Percentiles rank a stretch among this genome's conserved stretches.
phyloP scores from a whole-genome alignment of 1,140 invertebrate species.

The Plutomurus gul region DNA sequence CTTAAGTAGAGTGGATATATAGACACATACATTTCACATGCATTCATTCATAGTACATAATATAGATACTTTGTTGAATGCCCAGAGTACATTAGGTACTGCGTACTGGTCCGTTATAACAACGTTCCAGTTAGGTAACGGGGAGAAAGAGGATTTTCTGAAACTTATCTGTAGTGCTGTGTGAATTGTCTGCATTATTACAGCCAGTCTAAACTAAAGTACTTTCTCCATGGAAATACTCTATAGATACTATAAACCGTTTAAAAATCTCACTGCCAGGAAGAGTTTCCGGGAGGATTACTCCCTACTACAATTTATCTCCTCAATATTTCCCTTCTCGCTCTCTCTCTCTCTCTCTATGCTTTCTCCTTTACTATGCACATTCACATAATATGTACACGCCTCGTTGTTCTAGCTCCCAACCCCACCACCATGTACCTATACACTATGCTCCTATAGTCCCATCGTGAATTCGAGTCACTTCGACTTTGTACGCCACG shows the following conservation, averaged over 20 bases:
- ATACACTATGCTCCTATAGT: too few species aligned
- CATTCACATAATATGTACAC: too few species aligned
- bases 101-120: background rate
- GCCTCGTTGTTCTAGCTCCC: too few species aligned
- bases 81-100: background rate
- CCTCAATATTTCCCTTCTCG: slow-evolving; percentile 18
- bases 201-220: background rate
- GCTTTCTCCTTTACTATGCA: background rate
- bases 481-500: background rate
- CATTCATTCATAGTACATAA: background rate
- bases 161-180: slow-evolving; percentile 29
- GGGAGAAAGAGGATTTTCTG: slow-evolving; percentile 26
- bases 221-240: background rate
- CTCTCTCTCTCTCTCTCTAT: too few species aligned
- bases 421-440: too few species aligned
- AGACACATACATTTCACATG: background rate
- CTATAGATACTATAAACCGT: slow-evolving; percentile 29
- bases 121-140: slow-evolving; percentile 5
- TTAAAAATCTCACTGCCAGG: slow-evolving; percentile 26
- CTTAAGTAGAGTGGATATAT: background rate
- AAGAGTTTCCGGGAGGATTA: slow-evolving; percentile 28
- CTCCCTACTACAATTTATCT: slow-evolving; percentile 29
- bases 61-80: background rate
- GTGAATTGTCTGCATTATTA: slow-evolving; percentile 27
- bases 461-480: background rate